Base-by-base conservation (phyloP, 2,888 invertebrate species). In the Scrobipalpa atriplicella region DNA sequence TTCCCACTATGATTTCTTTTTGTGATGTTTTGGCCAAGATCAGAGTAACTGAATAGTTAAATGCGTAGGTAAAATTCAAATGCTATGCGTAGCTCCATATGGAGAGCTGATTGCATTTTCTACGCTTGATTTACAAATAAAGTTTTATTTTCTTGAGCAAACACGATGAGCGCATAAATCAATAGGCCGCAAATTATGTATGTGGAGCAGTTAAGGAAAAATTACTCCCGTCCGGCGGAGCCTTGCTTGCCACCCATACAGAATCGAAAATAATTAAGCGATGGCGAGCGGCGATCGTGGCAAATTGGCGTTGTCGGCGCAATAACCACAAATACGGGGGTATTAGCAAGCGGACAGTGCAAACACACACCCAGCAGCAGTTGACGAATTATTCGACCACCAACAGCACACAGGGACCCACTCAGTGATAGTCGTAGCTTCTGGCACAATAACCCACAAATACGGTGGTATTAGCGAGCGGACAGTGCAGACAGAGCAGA, bases 341-440 rank as follows among this genome's bases (percentile, higher is more conserved):
- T 73, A 90, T 92, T 87, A 87, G 80, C 76, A 85, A 79, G 83
- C 72, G 70, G 79, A 80, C 85, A 85, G 85, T 83, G 84, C 88
- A 89, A 90, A 90, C 87, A 89, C 83, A 85, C 80, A 82, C 84
- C 85, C 38, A 38, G 21, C 52, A 74, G 68, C 74, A 78, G 77
- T 81, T 83, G 83, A 86, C 80, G 81, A 83, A 87, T 86, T 81
- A 79, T 72, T 66, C 75, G 87, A 85, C 87, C 87, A 87, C 87
- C 85, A 74, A 72, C 43, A 52, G 16, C 63, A 58, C 47, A 19
- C 51, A 51, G 63, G 52, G n/a, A 29, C 47, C 3, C 51, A 62
- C 39, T 47, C 47, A 62, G 62, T 13, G 62, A 51, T 18, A 47
- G 47, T 11, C 13, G 7, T 18, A 51, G 6, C 41, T n/a, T n/a